Conservation (phyloP, 2,113 vertebrate genomes). For the Neofelis nebulosa region DNA sequence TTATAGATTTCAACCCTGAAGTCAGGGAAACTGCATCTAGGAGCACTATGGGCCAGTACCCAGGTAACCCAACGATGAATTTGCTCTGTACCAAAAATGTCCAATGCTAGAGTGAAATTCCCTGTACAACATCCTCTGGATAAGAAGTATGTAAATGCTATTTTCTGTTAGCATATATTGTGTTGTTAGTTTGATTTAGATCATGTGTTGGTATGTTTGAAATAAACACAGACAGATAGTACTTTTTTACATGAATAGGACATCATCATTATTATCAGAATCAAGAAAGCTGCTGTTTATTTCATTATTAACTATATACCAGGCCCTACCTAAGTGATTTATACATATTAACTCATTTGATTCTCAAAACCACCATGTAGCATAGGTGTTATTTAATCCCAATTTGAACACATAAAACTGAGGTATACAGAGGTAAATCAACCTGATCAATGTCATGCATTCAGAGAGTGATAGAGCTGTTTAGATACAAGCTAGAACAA, state of each 20-base stretch:
- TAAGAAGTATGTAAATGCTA: background rate
- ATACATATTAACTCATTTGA: background rate
- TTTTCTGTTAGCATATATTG: background rate
- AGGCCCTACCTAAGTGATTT: background rate
- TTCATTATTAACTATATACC: background rate
- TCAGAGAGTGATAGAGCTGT: background rate
- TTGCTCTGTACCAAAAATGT: background rate
- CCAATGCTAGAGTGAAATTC: background rate
- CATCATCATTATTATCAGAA: background rate
- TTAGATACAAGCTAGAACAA: background rate
- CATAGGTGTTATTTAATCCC: background rate
- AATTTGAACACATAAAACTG: slow-evolving; percentile 11
- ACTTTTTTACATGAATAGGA: background rate
- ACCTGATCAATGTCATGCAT: background rate
- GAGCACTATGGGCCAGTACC: background rate
- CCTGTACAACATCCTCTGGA: background rate
- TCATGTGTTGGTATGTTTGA: background rate
- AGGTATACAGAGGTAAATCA: background rate
- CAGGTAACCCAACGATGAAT: background rate
- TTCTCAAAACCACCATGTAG: background rate
- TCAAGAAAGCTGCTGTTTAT: background rate
- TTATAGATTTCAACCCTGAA: background rate
- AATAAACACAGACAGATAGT: background rate
- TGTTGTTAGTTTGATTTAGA: background rate
- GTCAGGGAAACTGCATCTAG: background rate